Evolutionary conservation across 2,888 invertebrate species (phyloP).

Genomic region (Drosophila pseudotakahashii): DNA sequence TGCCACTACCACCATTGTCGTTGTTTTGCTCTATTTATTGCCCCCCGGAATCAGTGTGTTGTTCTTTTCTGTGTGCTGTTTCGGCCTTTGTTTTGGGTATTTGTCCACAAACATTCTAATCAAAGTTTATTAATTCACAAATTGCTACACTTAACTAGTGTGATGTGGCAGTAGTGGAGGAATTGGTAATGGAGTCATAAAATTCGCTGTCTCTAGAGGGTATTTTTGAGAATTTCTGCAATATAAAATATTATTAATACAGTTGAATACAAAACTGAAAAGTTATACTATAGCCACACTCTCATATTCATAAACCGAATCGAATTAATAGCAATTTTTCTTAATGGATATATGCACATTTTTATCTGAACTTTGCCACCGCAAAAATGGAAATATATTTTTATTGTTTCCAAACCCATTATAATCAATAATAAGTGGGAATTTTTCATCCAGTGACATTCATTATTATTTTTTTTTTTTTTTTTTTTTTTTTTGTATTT

Average conservation of each 20-base stretch:
- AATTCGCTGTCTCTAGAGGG: not conserved
- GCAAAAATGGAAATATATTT: conserved; percentile 9
- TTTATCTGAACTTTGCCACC: conserved; percentile 7
- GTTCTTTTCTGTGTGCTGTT: conserved; percentile 23
- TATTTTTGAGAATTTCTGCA: too few relatives aligned
- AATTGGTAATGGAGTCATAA: not conserved
- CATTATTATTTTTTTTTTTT: conserved; percentile 15
- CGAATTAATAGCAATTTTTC: conserved; percentile 3
- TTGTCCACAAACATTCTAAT: conserved; percentile 60
- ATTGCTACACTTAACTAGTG: conserved; percentile 51
- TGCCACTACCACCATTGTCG: conserved; percentile 22
- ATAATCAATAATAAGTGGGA: conserved; percentile 12
- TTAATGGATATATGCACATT: conserved; percentile 5
- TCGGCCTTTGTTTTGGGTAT: conserved; percentile 53
- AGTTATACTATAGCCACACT: not conserved
- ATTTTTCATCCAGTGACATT: conserved; percentile 4
- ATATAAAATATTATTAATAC: too few relatives aligned
- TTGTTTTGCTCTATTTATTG: conserved; percentile 49
- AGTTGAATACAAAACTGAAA: not conserved
- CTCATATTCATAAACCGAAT: not conserved
- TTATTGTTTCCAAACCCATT: conserved; percentile 14
- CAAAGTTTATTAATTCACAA: conserved; percentile 71
- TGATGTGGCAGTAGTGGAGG: not conserved
- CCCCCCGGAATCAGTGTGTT: conserved; percentile 23
- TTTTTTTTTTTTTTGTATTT: conserved; percentile 12